Evolutionary conservation across 2,113 vertebrate species (phyloP), one percentile per base, ranked within the genome.

Genomic region (Bufo bufo): DNA sequence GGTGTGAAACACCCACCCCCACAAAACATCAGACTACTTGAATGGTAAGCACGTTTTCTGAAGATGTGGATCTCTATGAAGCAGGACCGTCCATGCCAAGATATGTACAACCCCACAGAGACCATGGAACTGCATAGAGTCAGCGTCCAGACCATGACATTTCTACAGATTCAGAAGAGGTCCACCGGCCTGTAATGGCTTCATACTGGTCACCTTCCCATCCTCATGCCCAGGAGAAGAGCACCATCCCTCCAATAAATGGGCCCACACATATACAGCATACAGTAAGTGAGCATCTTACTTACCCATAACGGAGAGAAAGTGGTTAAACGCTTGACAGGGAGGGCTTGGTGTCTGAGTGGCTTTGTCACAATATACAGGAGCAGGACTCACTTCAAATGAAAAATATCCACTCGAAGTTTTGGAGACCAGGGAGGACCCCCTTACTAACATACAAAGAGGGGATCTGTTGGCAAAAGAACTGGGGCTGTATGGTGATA

Each of bases 321-420:
- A 94, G 91, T 95, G 95, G 91, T 93, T 95, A 92, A 95, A 92
- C 83, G 94, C 95, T 93, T 97, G 98, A 91, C 96, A 95, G 87
- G 94, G 93, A 78, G 93, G 97, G 89, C 96, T 98, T 88, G 96
- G 96, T 77, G 97, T 98, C 94, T 98, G 97, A 89, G 97, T 97
- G 81, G 96, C 93, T 91, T 94, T 96, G 91, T 96, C 95, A 90
- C 97, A 95, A 93, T 94, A 91, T 90, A 96, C 94, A 92, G 96
- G 93, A 83, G 93, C 96, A 56, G 97, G 96, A 93, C 94, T 96
- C 91, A 97, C 96, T 90, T 98, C 97, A 92, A 94, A 95, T 91
- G 98, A 98, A 94, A 97, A 97, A 94, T 98, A 98, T 87, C 97
- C 98, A 90, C 97, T 98, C 92, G 97, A 99, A 59, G 95, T 95